Evolutionary conservation across 1,140 invertebrate species (phyloP).

Genomic region (Phortica variegata): DNA sequence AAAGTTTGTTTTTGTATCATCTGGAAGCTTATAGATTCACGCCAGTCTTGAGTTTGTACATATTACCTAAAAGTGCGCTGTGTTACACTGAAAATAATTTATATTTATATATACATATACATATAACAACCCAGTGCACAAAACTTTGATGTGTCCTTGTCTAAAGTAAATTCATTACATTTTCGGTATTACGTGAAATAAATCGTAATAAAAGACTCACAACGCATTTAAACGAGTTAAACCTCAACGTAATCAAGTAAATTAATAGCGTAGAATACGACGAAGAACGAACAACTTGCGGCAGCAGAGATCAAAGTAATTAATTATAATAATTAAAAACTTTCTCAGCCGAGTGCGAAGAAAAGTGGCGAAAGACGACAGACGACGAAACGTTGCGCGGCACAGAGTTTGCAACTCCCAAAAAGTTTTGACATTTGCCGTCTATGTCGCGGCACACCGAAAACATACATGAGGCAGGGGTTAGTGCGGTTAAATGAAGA

Average conservation of each 20-base stretch:
- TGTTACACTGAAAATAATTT: too few species aligned
- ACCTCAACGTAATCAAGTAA: conserved; percentile 51
- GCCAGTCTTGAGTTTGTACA: too few species aligned
- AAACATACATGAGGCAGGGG: too few species aligned
- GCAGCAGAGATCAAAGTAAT: conserved; percentile 47
- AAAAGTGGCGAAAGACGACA: conserved; percentile 17
- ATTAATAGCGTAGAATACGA: conserved; percentile 40
- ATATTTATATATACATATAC: too few species aligned
- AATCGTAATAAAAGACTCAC: conserved; percentile 31
- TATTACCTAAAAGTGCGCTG: too few species aligned
- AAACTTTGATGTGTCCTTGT: too few species aligned
- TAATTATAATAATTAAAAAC: conserved; percentile 55
- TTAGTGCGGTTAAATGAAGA: not conserved
- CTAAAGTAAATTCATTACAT: conserved; percentile 42
- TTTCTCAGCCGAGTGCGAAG: conserved; percentile 32
- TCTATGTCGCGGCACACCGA: too few species aligned
- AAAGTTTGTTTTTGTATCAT: too few species aligned
- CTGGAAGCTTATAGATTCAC: too few species aligned
- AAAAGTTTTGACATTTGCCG: conserved; percentile 34
- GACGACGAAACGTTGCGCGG: not conserved
- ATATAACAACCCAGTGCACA: too few species aligned
- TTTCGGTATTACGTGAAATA: conserved; percentile 40
- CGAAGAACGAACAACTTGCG: conserved; percentile 15
- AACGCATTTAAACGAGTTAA: conserved; percentile 29
- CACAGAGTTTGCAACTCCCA: not conserved